Conservation (phyloP, 1,140 invertebrate genomes). For the Bombus waltoni region DNA sequence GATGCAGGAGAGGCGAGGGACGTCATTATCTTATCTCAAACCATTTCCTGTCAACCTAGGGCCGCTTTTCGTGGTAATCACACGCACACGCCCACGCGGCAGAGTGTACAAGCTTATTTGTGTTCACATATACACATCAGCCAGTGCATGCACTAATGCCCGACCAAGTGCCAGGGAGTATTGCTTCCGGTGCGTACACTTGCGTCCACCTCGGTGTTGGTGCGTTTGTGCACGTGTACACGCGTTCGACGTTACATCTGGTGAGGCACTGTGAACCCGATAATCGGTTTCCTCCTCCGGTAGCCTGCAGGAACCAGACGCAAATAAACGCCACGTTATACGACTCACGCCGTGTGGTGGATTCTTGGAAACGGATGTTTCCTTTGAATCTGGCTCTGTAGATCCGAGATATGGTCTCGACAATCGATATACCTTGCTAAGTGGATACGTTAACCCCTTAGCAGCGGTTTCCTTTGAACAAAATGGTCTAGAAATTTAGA, state of each 20-base stretch:
- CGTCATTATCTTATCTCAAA: conserved; percentile 77
- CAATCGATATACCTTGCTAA: background rate
- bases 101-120: background rate
- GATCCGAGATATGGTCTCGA: background rate
- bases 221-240: background rate
- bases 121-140: background rate
- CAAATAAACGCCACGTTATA: conserved; percentile 34
- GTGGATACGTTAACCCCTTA: background rate
- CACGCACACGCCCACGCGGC: conserved; percentile 32
- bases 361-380: conserved; percentile 58
- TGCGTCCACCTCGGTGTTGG: background rate
- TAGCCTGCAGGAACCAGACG: conserved; percentile 40
- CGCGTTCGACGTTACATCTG: conserved; percentile 40
- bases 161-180: conserved; percentile 45
- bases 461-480: background rate
- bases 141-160: conserved; percentile 32
- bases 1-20: conserved; percentile 66
- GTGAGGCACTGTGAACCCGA: conserved; percentile 45
- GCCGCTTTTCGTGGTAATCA: conserved; percentile 64
- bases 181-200: conserved; percentile 57
- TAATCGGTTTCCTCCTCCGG: conserved; percentile 59
- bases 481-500: background rate
- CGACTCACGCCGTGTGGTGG: background rate
- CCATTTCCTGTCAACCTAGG: conserved; percentile 77
- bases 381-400: conserved; percentile 12